phyloP scores from a whole-genome alignment of 2,797 vertebrate genomes.

The Poecile montanus region DNA sequence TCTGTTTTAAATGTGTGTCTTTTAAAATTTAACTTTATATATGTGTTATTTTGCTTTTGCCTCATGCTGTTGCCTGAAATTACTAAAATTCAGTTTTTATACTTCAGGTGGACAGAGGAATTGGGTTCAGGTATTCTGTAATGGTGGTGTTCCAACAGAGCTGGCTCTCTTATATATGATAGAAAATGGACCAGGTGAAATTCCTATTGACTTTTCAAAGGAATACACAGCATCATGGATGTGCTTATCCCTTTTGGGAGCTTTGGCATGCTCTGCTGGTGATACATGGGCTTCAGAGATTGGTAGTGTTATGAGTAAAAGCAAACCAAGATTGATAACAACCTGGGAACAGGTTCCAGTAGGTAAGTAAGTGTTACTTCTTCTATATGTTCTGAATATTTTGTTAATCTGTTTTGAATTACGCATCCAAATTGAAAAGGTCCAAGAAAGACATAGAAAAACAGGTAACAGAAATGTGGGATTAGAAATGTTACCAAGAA shows the following conservation, averaged over 20 bases:
- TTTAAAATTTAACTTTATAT: background rate
- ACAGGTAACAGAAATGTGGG: background rate
- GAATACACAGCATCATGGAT: conserved; percentile 96
- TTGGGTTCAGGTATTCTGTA: conserved; percentile 96
- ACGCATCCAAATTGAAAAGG: background rate
- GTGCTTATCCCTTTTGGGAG: conserved; percentile 91
- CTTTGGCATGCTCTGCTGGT: conserved; percentile 88
- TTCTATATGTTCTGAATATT: background rate
- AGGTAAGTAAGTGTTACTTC: conserved; percentile 77
- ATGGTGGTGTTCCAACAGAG: conserved; percentile 92
- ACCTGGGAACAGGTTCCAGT: conserved; percentile 91
- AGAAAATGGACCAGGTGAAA: conserved; percentile 93
- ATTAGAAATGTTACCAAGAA: background rate
- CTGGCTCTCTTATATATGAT: conserved; percentile 96
- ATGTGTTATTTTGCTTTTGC: background rate
- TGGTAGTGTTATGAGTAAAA: conserved; percentile 86
- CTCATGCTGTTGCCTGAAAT: background rate
- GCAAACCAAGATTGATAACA: conserved; percentile 89
- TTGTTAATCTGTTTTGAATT: background rate
- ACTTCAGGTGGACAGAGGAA: conserved; percentile 92
- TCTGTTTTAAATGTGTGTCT: background rate
- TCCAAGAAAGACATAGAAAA: background rate
- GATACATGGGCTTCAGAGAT: conserved; percentile 98
- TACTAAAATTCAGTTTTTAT: background rate
- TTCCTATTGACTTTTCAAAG: conserved; percentile 90